These are phyloP conservation scores for Henricia sp. DNA, from an alignment of 53 echinoderm and acorn worm species.

Conservation along the genomic window DNA sequence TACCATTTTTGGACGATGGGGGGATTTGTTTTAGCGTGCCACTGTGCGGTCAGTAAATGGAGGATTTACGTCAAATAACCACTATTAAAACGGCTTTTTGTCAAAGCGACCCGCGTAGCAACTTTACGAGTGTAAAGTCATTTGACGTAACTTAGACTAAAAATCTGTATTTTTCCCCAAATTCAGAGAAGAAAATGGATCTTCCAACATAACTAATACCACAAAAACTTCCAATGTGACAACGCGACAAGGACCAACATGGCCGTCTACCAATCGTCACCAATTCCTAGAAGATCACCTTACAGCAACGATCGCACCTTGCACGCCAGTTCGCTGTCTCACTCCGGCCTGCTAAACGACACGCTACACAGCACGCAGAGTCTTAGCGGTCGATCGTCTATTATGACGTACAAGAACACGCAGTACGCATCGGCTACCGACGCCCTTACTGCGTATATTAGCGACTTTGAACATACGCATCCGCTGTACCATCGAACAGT, in stretches of 20 bases:
- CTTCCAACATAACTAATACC: background rate
- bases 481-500: constrained; percentile 77
- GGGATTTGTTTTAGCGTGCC: too few relatives aligned
- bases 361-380: constrained; percentile 90
- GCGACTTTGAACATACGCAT: constrained; percentile 71
- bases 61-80: too few relatives aligned
- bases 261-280: background rate
- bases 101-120: too few relatives aligned
- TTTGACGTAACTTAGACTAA: too few relatives aligned
- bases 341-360: constrained; percentile 21
- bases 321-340: constrained; percentile 1
- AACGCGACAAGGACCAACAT: background rate
- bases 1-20: too few relatives aligned
- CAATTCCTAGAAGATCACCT: background rate
- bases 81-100: too few relatives aligned
- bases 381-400: constrained; percentile 72
- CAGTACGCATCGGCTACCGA: constrained; percentile 89
- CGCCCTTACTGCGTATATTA: constrained; percentile 85
- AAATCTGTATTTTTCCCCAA: too few relatives aligned
- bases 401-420: constrained; percentile 79
- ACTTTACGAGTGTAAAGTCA: too few relatives aligned
- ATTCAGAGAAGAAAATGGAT: too few relatives aligned
- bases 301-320: background rate
- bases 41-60: too few relatives aligned
- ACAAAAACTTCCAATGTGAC: background rate